phyloP scores from a whole-genome alignment of 2,113 vertebrate species.

The Daphoenositta chrysoptera region DNA sequence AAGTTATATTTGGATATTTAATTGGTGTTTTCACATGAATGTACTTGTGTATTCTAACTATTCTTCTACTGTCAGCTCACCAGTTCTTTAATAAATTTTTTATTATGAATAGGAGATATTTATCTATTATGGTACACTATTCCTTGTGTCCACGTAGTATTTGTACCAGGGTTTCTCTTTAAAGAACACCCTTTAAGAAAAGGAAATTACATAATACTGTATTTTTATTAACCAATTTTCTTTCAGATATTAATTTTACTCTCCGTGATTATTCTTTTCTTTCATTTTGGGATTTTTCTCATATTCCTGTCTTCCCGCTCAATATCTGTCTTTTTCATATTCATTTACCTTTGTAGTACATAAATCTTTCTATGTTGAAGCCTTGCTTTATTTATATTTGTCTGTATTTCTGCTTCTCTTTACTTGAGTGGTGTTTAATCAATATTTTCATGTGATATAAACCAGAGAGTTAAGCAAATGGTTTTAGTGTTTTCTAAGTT shows the following conservation, averaged over 20 bases:
- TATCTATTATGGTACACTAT: neutral
- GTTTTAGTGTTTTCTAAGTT: neutral
- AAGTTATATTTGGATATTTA: neutral
- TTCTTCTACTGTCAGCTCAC: neutral
- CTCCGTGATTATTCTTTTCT: neutral
- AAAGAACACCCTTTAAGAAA: neutral
- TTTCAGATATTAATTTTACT: neutral
- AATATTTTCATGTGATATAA: neutral
- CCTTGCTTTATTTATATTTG: neutral
- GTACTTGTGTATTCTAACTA: neutral
- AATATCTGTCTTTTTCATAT: neutral
- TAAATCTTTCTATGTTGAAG: neutral
- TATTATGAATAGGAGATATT: neutral
- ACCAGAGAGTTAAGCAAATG: neutral
- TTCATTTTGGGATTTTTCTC: neutral
- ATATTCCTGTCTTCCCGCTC: neutral
- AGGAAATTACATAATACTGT: neutral
- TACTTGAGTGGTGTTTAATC: neutral
- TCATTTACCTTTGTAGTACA: neutral
- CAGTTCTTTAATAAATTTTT: neutral
- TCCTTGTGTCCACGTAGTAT: neutral
- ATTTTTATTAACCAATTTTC: neutral
- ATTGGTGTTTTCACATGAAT: neutral
- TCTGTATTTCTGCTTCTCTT: neutral
- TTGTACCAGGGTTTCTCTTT: neutral